Conservation (phyloP, 2,797 vertebrate species). For the Brachyrhaphis roseni region DNA sequence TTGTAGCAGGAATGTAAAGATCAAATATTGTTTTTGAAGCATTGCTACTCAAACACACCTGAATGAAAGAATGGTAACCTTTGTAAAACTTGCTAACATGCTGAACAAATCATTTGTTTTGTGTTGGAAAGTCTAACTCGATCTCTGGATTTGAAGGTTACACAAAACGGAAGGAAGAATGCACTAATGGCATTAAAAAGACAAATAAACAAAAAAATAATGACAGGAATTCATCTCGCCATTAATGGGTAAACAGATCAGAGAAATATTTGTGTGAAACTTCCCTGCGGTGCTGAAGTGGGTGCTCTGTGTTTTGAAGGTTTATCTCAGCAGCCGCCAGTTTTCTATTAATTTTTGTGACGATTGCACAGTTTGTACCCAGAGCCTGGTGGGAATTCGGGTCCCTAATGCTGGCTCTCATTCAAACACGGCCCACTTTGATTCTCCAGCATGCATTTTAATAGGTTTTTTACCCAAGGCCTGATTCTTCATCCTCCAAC, state of each 20-base stretch:
- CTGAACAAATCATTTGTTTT: too few species aligned
- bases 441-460: slow-evolving; percentile 46
- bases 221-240: background rate
- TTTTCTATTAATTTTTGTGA: slow-evolving; percentile 35
- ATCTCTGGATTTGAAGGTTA: background rate
- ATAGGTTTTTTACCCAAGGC: slow-evolving; percentile 51
- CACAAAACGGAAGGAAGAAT: background rate
- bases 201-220: background rate
- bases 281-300: background rate
- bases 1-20: too few species aligned
- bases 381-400: slow-evolving; percentile 30
- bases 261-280: background rate
- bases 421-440: slow-evolving; percentile 43
- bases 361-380: slow-evolving; percentile 24
- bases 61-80: background rate
- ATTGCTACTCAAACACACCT: background rate
- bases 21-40: background rate
- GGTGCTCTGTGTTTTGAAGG: background rate
- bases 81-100: background rate
- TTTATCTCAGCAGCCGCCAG: slow-evolving; percentile 13
- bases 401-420: slow-evolving; percentile 33
- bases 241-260: background rate
- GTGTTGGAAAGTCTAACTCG: background rate
- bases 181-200: background rate
- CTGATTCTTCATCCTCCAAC: slow-evolving; percentile 19